Conservation (phyloP, 2,888 invertebrate species). For the Argynnis bischoffii region DNA sequence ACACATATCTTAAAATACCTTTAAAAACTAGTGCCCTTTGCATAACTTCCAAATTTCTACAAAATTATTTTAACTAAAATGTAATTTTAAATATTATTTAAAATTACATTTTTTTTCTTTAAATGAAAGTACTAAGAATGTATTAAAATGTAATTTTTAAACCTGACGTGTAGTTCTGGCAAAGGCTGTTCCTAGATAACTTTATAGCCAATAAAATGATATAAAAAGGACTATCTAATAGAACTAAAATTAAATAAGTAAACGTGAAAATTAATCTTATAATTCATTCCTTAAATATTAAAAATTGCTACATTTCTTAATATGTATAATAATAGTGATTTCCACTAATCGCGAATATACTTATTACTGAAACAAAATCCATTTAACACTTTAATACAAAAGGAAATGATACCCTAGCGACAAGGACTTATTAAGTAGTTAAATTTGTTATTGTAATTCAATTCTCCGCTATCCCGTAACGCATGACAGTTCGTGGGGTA, state of each 20-base stretch:
- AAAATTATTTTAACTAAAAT: not conserved
- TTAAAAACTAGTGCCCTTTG: too few relatives aligned
- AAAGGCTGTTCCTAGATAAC: too few relatives aligned
- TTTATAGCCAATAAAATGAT: not conserved
- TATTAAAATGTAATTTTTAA: not conserved
- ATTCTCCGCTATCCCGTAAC: not conserved
- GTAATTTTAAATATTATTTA: too few relatives aligned
- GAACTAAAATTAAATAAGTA: not conserved
- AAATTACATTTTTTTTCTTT: too few relatives aligned
- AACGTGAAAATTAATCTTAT: not conserved
- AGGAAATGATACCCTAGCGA: not conserved
- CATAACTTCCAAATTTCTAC: too few relatives aligned
- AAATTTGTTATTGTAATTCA: not conserved
- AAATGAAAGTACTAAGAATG: too few relatives aligned
- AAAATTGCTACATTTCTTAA: slow-evolving; percentile 1
- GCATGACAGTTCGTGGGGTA: not conserved
- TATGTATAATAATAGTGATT: slow-evolving; percentile 9
- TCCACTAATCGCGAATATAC: slow-evolving; percentile 3
- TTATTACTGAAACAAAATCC: slow-evolving; percentile 10
- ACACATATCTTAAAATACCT: too few relatives aligned
- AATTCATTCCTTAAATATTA: not conserved
- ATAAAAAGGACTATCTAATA: not conserved
- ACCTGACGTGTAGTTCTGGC: not conserved
- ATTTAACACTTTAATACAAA: slow-evolving; percentile 19
- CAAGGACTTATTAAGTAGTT: not conserved